Conservation (phyloP, 2,113 vertebrate species). For the Syngnathus typhle region DNA sequence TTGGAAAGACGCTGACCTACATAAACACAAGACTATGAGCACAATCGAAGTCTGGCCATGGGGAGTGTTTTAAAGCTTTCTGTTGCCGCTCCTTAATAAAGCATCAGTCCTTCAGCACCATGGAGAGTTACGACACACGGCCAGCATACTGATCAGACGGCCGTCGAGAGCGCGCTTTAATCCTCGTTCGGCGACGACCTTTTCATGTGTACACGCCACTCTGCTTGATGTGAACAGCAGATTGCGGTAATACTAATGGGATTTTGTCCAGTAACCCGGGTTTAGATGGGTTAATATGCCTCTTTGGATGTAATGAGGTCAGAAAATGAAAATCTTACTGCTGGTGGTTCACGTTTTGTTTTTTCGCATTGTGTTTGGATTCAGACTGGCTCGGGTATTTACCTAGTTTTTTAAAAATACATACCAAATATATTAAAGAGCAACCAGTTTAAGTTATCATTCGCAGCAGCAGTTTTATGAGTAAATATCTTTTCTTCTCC, state of each 20-base stretch:
- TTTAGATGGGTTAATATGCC: constrained; percentile 29
- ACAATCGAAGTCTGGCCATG: constrained; percentile 21
- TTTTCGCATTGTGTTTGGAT: neutral
- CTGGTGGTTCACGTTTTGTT: constrained; percentile 6
- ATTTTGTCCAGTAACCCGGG: constrained; percentile 38
- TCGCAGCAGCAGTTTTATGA: neutral
- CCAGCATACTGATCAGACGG: constrained; percentile 25
- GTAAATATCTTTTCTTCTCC: neutral
- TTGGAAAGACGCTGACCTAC: constrained; percentile 16
- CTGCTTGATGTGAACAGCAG: constrained; percentile 30
- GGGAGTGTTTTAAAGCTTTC: constrained; percentile 13
- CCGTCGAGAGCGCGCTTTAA: constrained; percentile 17
- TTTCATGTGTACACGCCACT: constrained; percentile 21
- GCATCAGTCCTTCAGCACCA: constrained; percentile 45
- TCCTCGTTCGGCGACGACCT: constrained; percentile 17
- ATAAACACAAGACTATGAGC: constrained; percentile 18
- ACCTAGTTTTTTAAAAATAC: neutral
- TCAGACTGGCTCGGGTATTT: no score
- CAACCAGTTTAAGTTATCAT: neutral
- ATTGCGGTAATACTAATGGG: constrained; percentile 45
- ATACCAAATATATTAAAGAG: no score
- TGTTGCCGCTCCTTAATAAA: constrained; percentile 18
- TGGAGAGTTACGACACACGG: constrained; percentile 34
- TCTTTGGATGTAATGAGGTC: constrained; percentile 9
- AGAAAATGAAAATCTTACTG: constrained; percentile 14